Evolutionary conservation across 2,888 invertebrate species (phyloP), one percentile per base, ranked within the genome.

Genomic region (Spodoptera littoralis): DNA sequence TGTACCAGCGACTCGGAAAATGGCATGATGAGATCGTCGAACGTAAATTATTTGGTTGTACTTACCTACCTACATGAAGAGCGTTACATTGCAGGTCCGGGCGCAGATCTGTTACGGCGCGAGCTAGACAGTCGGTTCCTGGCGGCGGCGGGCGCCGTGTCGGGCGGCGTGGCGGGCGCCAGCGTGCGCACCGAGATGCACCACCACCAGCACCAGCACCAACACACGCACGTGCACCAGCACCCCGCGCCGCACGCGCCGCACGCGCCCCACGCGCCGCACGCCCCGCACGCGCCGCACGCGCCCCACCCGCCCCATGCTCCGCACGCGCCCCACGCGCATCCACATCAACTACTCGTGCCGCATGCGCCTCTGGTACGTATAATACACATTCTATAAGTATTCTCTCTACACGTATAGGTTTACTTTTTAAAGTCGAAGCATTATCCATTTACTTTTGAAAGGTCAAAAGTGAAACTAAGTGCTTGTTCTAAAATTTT

Each of bases 81-180:
- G 60, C 52, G 67, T 65, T 6, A 56, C 42, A 60, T 60, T 88
- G 84, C 88, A 95, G 95, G 95, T 81, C 95, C 95, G 0, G 93
- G 94, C 91, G 97, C 98, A 52, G 98, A 98, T 90, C 95, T 98
- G 86, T 95, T 98, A 76, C 96, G 98, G 64, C 96, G 98, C 84
- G 98, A 98, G 93, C 95, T 98, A 82, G 98, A 98, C 95, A 98
- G 96, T 86, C 96, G 98, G 87, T 98, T 98, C 94, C 95, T 98
- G 87, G 98, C 98, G 81, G 97, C 98, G 56, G 97, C 97, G 88
- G 97, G 97, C 82, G 95, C 97, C 76, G 84, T 90, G 87, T 80
- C 86, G 65, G 84, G 67, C 36, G 36, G 8, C 36, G 97, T 98
- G 56, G 97, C 97, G 88, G 97, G 97, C 82, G 95, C 97, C 76